Base-by-base conservation (phyloP, 2,113 vertebrate genomes). In the Prochilodus magdalenae region DNA sequence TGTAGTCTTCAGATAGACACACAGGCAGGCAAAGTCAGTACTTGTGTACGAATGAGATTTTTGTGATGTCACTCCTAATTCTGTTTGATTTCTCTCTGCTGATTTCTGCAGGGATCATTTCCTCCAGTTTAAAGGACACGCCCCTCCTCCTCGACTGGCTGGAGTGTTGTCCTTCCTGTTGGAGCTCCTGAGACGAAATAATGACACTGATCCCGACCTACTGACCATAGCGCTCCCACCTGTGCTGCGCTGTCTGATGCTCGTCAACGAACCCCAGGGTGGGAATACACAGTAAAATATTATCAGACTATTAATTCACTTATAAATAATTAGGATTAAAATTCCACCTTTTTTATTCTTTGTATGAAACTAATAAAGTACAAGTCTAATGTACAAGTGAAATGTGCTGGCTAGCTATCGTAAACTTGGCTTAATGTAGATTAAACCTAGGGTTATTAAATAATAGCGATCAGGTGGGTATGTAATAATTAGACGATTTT, bases 241-340 rank as follows among this genome's bases (percentile, higher is more conserved):
- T 0, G 80, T 97, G 74, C 88, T 99, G 86, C 97, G 96, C 82
- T 97, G 96, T 82, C 53, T 98, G 86, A 86, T 97, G 65, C 88
- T 98, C 84, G 94, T 98, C 91, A 97, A 90, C 59, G 98, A 99
- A 78, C 90, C 88, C 1, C 96, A 97, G 89, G 97, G 98, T 99
- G 80, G 90, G 92, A 96, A 97, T 78, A 90, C 90, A 73, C n/a
- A 63, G 49, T 44, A 10, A 44, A 36, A 36, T 36, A 4, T 36
- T 36, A 36, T 3, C 33, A 4, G 33, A 36, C 33, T 36, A 6
- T 36, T 36, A 36, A 36, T 36, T 36, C 6, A 3, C 33, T 7
- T 44, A 44, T 44, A 44, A 44, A 44, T 44, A 44, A 44, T 44
- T 44, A 10, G 4, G 8, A 44, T 44, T 44, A 44, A 44, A 1